Base-by-base conservation (phyloP, 2,888 invertebrate genomes). In the Odontothrips loti region DNA sequence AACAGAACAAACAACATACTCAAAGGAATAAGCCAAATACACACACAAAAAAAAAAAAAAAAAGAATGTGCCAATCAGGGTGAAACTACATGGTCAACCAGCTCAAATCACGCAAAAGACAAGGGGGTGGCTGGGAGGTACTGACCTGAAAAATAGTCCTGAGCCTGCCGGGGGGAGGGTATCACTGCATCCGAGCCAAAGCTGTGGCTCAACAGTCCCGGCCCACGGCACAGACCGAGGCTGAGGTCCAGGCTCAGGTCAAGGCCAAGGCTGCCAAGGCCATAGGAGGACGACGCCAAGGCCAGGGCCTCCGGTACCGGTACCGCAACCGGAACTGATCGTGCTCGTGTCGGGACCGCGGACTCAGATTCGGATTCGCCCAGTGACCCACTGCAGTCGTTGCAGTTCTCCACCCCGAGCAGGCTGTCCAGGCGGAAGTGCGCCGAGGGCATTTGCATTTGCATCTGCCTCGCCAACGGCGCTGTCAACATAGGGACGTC, bases 141-240 rank as follows among this genome's bases (percentile, higher is more conserved):
- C 63, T 81, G 79, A 78, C 81, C 58, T 29, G 82, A 80, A 82
- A 87, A 87, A 79, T 86, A 86, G 10, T 84, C 84, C 63, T 87
- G 86, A 9, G 86, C 86, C 80, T 86, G 85, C 48, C 85, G 84
- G 43, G 84, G 84, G 2, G 85, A 83, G 27, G 87, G 58, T 15
- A 58, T 17, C 17, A 58, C 58, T 58, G 58, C 58, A 58, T 11
- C 58, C 17, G 58, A 58, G 11, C 58, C 58, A 17, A 58, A 58
- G 58, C 58, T 17, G n/a, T 58, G 58, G n/a, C n/a, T 17, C 58
- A 58, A 15, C 20, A 58, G n/a, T 2, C 58, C 58, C 6, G 58
- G 34, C 3, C 34, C 34, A 6, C 34, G 34, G 34, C 34, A 2
- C 34, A 43, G 34, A 6, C 34, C 34, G 34, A 43, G 34, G 6